A percentile compares a stretch with the other conserved stretches of the same genome.
Conservation (phyloP, 2,888 invertebrate genomes). For the Brachylomia viminalis region DNA sequence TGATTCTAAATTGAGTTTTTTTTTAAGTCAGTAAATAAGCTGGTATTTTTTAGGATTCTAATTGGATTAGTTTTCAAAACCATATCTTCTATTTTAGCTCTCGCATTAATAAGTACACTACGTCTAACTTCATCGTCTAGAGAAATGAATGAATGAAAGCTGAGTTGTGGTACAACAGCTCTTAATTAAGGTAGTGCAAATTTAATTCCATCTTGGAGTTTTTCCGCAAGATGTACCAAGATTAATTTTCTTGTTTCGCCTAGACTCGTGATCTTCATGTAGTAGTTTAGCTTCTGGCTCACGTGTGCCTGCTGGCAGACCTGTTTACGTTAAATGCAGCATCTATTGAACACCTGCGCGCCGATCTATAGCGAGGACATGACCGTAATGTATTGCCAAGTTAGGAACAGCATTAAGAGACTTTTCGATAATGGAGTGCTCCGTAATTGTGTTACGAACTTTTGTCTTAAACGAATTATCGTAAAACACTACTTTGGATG, state of each 20-base stretch:
- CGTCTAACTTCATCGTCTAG: conserved; percentile 33
- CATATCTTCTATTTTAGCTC: conserved; percentile 28
- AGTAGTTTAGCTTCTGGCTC: conserved; percentile 76
- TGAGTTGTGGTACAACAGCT: conserved; percentile 41
- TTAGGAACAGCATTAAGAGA: conserved; percentile 64
- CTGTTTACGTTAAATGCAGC: conserved; percentile 74
- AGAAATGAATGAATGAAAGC: conserved; percentile 37
- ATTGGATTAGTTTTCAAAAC: conserved; percentile 29
- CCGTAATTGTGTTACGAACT: conserved; percentile 69
- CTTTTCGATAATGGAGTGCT: conserved; percentile 67
- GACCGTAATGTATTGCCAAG: conserved; percentile 78
- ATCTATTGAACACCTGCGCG: conserved; percentile 80
- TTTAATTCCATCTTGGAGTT: conserved; percentile 45
- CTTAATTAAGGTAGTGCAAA: conserved; percentile 58
- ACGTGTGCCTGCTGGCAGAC: conserved; percentile 73
- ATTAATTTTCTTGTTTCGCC: conserved; percentile 51
- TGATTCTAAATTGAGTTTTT: conserved; percentile 37
- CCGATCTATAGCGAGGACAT: conserved; percentile 82
- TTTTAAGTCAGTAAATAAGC: conserved; percentile 4
- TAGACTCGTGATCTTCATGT: conserved; percentile 59
- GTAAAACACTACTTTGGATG: conserved; percentile 58
- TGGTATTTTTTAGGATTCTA: conserved; percentile 12
- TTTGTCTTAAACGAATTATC: conserved; percentile 66
- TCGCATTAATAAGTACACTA: conserved; percentile 15
- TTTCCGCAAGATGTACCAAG: conserved; percentile 49